Percentiles rank a stretch among this genome's conserved stretches.
Conservation (phyloP, 2,888 invertebrate species). For the Cosmopolites sordidus region DNA sequence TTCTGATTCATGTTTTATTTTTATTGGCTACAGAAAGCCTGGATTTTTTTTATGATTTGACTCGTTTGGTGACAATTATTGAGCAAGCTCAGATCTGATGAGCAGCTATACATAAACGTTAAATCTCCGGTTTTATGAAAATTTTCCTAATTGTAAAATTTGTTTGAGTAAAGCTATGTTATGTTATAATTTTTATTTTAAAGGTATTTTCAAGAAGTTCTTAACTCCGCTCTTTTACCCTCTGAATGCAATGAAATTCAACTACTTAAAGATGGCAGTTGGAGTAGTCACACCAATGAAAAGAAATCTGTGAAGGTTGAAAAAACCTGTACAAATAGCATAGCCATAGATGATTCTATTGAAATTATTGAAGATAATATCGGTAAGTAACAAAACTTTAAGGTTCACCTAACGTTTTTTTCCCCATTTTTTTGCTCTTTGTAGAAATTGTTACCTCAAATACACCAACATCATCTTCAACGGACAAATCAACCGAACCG, state of each 20-base stretch:
- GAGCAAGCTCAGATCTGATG: too few relatives aligned
- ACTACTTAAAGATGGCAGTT: constrained; percentile 77
- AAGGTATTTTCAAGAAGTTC: constrained; percentile 80
- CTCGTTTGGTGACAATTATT: too few relatives aligned
- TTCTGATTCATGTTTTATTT: too few relatives aligned
- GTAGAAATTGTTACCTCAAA: constrained; percentile 41
- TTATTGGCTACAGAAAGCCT: too few relatives aligned
- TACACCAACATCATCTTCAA: constrained; percentile 34
- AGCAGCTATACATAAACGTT: too few relatives aligned
- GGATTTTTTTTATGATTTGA: too few relatives aligned
- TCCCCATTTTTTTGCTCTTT: constrained; percentile 6
- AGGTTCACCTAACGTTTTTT: constrained; percentile 4
- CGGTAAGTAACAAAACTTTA: constrained; percentile 50
- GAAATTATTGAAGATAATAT: constrained; percentile 74
- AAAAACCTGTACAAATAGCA: constrained; percentile 40
- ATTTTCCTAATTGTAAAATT: neutral
- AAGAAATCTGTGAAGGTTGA: constrained; percentile 58
- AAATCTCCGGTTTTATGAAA: neutral
- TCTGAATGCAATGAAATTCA: constrained; percentile 77
- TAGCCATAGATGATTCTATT: constrained; percentile 53
- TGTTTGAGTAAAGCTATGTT: neutral
- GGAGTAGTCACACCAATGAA: constrained; percentile 65
- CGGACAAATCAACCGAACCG: constrained; percentile 31
- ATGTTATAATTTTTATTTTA: constrained; percentile 26
- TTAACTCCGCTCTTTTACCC: constrained; percentile 64